Conservation (phyloP, 2,888 invertebrate species). For the Acholoe squamosa region DNA sequence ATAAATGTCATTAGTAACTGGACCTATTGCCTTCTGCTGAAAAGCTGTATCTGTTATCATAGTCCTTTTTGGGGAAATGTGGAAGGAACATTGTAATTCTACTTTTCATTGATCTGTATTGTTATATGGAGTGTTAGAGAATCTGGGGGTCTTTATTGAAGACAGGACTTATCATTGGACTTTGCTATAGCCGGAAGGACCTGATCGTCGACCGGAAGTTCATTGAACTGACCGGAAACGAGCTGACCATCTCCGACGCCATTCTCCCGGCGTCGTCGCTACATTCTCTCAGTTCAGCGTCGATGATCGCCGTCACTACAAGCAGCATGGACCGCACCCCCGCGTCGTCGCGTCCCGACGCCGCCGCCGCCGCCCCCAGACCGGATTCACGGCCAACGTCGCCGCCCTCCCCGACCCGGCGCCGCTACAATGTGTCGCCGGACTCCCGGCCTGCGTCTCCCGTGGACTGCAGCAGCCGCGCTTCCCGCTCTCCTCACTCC, state of each 20-base stretch:
- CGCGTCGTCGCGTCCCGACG: neutral
- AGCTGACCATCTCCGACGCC: neutral
- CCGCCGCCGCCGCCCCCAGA: neutral
- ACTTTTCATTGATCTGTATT: too few relatives aligned
- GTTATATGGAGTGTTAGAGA: too few relatives aligned
- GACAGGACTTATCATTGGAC: too few relatives aligned
- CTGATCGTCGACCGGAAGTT: too few relatives aligned
- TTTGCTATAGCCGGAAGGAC: neutral
- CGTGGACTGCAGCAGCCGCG: neutral
- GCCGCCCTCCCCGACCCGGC: neutral
- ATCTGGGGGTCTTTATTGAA: too few relatives aligned
- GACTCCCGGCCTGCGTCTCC: neutral
- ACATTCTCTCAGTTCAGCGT: neutral
- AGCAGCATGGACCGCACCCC: neutral
- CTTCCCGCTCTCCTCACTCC: neutral
- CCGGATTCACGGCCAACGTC: neutral
- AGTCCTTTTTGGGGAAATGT: too few relatives aligned
- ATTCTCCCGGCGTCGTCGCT: neutral
- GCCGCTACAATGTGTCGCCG: neutral
- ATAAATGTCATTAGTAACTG: too few relatives aligned
- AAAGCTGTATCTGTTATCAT: too few relatives aligned
- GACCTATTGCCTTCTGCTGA: too few relatives aligned
- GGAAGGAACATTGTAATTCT: too few relatives aligned
- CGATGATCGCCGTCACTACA: too few relatives aligned
- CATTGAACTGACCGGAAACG: neutral